These are phyloP conservation scores for Lichenostomus cassidix DNA, from an alignment of 2,113 vertebrate genomes.

Conservation along the genomic window DNA sequence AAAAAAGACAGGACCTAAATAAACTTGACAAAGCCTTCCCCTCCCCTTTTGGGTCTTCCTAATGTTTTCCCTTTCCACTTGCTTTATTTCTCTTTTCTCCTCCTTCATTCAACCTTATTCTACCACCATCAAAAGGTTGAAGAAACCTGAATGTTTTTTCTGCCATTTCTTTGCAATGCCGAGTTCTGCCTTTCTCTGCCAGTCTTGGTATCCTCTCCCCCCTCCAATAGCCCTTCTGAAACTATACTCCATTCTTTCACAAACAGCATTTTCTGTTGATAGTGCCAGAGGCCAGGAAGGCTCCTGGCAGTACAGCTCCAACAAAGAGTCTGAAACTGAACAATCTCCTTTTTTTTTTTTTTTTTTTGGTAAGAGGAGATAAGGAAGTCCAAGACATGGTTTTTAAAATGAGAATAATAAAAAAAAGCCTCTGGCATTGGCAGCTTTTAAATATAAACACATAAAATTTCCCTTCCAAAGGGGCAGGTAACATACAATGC, in stretches of 20 bases:
- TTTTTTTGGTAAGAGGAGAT: background rate
- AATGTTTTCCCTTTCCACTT: background rate
- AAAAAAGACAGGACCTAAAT: background rate
- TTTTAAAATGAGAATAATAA: background rate
- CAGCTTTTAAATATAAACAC: background rate
- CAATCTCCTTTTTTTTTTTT: background rate
- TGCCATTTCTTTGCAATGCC: background rate
- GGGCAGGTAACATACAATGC: background rate
- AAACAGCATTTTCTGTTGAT: conserved; percentile 11
- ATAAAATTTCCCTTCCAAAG: background rate
- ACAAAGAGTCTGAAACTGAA: background rate
- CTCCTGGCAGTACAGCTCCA: background rate
- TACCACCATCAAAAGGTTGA: background rate
- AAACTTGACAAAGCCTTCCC: background rate
- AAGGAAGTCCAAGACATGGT: background rate
- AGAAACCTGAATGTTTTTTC: background rate
- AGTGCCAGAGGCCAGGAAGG: conserved; percentile 44
- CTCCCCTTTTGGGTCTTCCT: background rate
- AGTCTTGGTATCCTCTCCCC: background rate
- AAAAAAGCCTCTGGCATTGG: background rate
- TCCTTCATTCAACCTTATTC: background rate
- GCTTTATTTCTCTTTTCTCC: background rate
- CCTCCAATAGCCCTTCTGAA: background rate
- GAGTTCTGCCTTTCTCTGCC: background rate
- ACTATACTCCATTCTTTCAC: conserved; percentile 12